Percentiles rank a stretch among this genome's conserved stretches.
Evolutionary conservation across 2,113 vertebrate species (phyloP).

Genomic region (Cyprinodon tularosa): DNA sequence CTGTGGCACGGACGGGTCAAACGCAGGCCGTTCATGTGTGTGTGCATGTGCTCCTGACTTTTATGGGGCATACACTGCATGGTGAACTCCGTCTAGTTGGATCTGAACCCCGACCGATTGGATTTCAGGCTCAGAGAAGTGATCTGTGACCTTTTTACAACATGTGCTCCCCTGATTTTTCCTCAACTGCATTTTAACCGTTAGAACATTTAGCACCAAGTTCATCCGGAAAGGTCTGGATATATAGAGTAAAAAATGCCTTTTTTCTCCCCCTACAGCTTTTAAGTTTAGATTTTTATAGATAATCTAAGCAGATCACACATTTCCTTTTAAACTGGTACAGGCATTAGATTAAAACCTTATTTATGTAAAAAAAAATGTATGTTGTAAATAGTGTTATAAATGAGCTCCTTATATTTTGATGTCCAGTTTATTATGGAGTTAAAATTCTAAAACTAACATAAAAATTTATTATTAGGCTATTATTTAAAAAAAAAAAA

Average conservation of each 20-base stretch:
- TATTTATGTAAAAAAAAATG: not conserved
- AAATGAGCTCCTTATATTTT: no score
- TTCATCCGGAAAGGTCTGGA: not conserved
- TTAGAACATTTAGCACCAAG: slow-evolving; percentile 1
- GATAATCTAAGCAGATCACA: no score
- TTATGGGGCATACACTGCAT: slow-evolving; percentile 61
- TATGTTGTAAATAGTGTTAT: no score
- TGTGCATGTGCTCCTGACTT: slow-evolving; percentile 46
- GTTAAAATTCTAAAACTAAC: not conserved
- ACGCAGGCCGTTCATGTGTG: slow-evolving; percentile 30
- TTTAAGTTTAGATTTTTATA: not conserved
- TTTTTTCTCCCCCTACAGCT: not conserved
- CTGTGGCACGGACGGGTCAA: slow-evolving; percentile 59
- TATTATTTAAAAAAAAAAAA: no score
- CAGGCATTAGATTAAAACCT: not conserved
- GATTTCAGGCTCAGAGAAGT: slow-evolving; percentile 68
- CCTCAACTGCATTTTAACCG: slow-evolving; percentile 27
- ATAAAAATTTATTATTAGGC: no score
- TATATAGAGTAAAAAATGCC: not conserved
- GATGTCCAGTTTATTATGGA: no score
- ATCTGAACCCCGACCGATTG: slow-evolving; percentile 78
- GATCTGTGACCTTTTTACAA: slow-evolving; percentile 60
- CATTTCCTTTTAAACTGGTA: no score
- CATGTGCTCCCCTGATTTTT: slow-evolving; percentile 53
- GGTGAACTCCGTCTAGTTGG: slow-evolving; percentile 81